These are phyloP conservation scores for Apostichopus japonicus DNA, from an alignment of 35 echinoderm and acorn worm species.

Conservation along the genomic window DNA sequence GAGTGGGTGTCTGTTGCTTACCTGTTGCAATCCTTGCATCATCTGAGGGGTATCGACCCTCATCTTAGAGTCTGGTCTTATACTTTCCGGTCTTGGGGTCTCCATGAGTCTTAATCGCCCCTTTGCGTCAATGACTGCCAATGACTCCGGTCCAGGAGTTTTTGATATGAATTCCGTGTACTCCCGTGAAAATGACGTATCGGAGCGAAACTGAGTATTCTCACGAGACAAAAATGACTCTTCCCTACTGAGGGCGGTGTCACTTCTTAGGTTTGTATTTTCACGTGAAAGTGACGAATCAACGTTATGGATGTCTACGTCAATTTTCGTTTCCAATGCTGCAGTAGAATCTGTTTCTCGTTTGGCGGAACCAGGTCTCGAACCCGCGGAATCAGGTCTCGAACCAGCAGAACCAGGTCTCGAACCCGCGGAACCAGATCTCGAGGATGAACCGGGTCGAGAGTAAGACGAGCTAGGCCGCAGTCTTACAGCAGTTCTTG, in stretches of 20 bases:
- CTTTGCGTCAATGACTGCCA: background rate
- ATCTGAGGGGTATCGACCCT: slow-evolving; percentile 80
- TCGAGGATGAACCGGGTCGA: background rate
- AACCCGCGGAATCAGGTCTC: slow-evolving; percentile 12
- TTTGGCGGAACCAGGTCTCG: slow-evolving; percentile 37
- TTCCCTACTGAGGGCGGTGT: background rate
- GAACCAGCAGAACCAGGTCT: slow-evolving; percentile 14
- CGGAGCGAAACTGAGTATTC: slow-evolving; percentile 4
- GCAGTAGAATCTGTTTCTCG: background rate
- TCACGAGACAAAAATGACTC: slow-evolving; percentile 18
- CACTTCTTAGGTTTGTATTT: slow-evolving; percentile 9
- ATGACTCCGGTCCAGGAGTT: slow-evolving; percentile 2
- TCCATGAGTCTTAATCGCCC: slow-evolving; percentile 9
- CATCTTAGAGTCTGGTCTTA: slow-evolving; percentile 37
- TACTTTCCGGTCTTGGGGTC: slow-evolving; percentile 29
- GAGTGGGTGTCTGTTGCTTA: background rate
- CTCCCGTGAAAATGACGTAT: slow-evolving; percentile 33
- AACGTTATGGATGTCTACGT: background rate
- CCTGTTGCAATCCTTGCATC: slow-evolving; percentile 82
- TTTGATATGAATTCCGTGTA: slow-evolving; percentile 31
- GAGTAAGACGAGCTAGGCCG: slow-evolving; percentile 46
- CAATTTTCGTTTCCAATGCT: background rate
- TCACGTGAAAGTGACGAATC: background rate
- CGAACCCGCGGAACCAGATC: slow-evolving; percentile 26
- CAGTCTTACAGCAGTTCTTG: slow-evolving; percentile 34